Base-by-base conservation (phyloP, 2,888 invertebrate species). In the Artemia sinica region DNA sequence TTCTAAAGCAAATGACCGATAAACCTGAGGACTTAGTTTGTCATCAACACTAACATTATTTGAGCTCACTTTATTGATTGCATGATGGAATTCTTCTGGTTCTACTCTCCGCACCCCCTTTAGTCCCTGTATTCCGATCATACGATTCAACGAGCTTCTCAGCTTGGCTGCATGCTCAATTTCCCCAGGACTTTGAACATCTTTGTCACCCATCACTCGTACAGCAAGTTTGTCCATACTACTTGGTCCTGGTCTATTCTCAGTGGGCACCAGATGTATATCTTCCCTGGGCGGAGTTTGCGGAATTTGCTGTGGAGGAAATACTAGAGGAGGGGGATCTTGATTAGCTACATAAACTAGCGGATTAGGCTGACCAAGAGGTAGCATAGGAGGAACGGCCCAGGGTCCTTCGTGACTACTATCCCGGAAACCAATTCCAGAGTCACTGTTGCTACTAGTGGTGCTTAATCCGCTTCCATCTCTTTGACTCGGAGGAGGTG, bases 391-490 rank as follows among this genome's bases (percentile, higher is more conserved):
- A 11, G 69, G 68, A 9, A 67, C 67, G 2, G 68, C 69, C 18
- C 71, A 51, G 49, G 71, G 28, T n/a, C 70, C 72, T 49, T 73
- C 73, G 49, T 74, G 72, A 49, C 74, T 74, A 73, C 74, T 75
- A 74, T 92, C 92, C 72, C 91, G 85, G 75, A 93, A 93, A 0
- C 94, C 94, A 71, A 95, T 92, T 0, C 95, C 94, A 2, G 93
- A 94, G 77, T 95, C 95, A 70, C 92, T 92, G 77, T 93, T 94
- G 74, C 91, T 92, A 0, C 91, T 92, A 28, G 66, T 70, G 28
- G 68, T 69, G 67, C 69, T 69, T 18, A 50, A 52, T 13, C 68
- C 73, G 70, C 73, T 73, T 10, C 73, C 73, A 9, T 72, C 73
- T 7, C 74, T 69, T 51, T 70, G 71, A 48, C 49, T 67, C 5